phyloP scores from a whole-genome alignment of 2,113 vertebrate species.

The Hemichromis elongatus region DNA sequence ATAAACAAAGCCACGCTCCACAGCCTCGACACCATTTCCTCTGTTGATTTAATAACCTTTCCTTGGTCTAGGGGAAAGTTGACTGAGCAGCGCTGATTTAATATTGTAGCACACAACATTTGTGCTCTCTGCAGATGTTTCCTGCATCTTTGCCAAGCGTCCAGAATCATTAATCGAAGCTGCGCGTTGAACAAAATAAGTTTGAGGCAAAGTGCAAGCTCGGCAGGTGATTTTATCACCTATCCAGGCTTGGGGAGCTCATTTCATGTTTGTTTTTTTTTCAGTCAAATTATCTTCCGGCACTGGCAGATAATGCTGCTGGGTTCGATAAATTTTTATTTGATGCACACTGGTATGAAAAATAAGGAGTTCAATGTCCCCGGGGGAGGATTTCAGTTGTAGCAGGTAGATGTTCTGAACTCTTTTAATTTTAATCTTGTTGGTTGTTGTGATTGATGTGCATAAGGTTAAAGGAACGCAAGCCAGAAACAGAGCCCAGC shows the following conservation, averaged over 20 bases:
- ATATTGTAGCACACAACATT: background rate
- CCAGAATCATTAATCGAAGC: background rate
- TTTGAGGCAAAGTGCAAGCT: conserved; percentile 32
- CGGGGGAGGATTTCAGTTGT: background rate
- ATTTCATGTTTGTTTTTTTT: background rate
- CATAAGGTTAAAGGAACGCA: background rate
- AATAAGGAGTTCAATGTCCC: background rate
- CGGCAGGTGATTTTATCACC: conserved; percentile 3
- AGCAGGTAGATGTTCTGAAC: background rate
- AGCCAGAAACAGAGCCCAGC: background rate
- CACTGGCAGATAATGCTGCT: background rate
- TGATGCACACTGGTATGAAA: conserved; percentile 11
- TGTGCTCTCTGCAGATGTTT: background rate
- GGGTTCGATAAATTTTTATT: background rate
- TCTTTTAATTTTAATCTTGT: background rate
- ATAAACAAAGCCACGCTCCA: conserved; percentile 17
- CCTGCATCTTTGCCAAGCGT: background rate
- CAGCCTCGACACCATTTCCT: background rate
- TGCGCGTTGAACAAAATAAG: conserved; percentile 16
- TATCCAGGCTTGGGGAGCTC: background rate
- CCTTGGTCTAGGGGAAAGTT: conserved; percentile 1
- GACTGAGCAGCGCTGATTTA: conserved; percentile 4
- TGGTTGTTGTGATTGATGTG: background rate
- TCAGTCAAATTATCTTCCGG: background rate
- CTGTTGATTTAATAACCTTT: conserved; percentile 32